Evolutionary conservation across 2,888 invertebrate genomes (phyloP).

Genomic region (Epistrophella euchroma): DNA sequence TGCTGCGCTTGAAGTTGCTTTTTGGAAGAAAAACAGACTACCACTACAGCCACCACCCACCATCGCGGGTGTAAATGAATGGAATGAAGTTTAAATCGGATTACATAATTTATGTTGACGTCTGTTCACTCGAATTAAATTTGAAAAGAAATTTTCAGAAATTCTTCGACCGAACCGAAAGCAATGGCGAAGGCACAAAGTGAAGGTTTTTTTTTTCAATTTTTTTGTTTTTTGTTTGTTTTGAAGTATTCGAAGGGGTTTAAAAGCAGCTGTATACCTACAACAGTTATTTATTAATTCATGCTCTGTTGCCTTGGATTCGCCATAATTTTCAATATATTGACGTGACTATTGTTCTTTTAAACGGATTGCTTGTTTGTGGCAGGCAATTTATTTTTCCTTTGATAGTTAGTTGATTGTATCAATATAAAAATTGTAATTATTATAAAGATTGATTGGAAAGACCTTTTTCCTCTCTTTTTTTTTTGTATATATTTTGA

Average conservation of each 20-base stretch:
- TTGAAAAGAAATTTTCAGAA: conserved; percentile 49
- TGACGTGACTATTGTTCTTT: conserved; percentile 8
- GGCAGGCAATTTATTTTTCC: conserved; percentile 8
- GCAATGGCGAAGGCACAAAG: background rate
- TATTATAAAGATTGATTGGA: background rate
- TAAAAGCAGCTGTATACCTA: background rate
- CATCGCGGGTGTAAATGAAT: conserved; percentile 17
- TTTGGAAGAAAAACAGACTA: background rate
- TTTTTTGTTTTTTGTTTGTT: background rate
- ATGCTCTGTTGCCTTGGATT: background rate
- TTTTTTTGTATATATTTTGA: too few relatives aligned
- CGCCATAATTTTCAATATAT: conserved; percentile 21
- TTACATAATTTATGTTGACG: conserved; percentile 70
- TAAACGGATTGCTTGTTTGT: conserved; percentile 5
- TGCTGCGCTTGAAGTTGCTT: conserved; percentile 54
- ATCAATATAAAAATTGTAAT: too few relatives aligned
- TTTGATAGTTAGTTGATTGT: background rate
- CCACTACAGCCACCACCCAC: background rate
- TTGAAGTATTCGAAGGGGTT: background rate
- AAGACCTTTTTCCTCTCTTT: too few relatives aligned
- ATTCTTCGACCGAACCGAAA: conserved; percentile 33
- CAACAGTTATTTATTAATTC: conserved; percentile 7
- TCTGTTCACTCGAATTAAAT: conserved; percentile 56
- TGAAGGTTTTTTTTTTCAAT: background rate
- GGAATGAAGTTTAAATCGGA: conserved; percentile 70